Evolutionary conservation across 2,888 invertebrate genomes (phyloP).

Genomic region (Anagyrus pseudococci): DNA sequence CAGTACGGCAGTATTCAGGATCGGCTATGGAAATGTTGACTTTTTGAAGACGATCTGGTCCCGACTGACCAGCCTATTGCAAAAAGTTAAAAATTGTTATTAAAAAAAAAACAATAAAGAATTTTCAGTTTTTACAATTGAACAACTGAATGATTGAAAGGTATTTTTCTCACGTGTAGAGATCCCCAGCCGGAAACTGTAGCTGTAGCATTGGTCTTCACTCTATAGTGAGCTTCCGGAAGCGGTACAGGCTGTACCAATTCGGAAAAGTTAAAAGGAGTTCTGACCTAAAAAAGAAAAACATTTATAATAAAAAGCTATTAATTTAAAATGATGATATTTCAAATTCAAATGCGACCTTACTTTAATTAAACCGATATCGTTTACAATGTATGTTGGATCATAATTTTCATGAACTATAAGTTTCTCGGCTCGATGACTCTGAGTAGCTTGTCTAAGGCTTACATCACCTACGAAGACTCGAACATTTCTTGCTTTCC

Average conservation of each 20-base stretch:
- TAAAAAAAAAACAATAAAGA: too few relatives aligned
- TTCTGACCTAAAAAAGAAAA: constrained; percentile 4
- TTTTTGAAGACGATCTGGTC: constrained; percentile 17
- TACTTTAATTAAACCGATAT: constrained; percentile 52
- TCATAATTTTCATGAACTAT: constrained; percentile 43
- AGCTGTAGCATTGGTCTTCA: constrained; percentile 9
- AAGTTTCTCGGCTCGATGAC: constrained; percentile 25
- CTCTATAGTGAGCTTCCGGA: constrained; percentile 2
- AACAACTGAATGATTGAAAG: too few relatives aligned
- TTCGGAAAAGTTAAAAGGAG: constrained; percentile 1
- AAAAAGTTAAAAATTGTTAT: too few relatives aligned
- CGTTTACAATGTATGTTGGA: constrained; percentile 40
- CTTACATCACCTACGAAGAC: constrained; percentile 1
- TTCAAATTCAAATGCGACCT: too few relatives aligned
- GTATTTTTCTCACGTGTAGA: too few relatives aligned
- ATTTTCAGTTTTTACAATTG: too few relatives aligned
- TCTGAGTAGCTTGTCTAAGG: constrained; percentile 21
- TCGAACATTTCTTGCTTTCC: too few relatives aligned
- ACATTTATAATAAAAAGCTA: too few relatives aligned
- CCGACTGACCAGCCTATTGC: too few relatives aligned
- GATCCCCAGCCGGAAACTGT: constrained; percentile 32
- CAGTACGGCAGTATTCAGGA: constrained; percentile 14
- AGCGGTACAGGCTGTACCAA: constrained; percentile 13
- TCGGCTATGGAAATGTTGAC: constrained; percentile 26
- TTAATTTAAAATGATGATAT: too few relatives aligned